These are phyloP conservation scores for Teleiodes luculella DNA, from an alignment of 2,888 invertebrate genomes.

Conservation along the genomic window DNA sequence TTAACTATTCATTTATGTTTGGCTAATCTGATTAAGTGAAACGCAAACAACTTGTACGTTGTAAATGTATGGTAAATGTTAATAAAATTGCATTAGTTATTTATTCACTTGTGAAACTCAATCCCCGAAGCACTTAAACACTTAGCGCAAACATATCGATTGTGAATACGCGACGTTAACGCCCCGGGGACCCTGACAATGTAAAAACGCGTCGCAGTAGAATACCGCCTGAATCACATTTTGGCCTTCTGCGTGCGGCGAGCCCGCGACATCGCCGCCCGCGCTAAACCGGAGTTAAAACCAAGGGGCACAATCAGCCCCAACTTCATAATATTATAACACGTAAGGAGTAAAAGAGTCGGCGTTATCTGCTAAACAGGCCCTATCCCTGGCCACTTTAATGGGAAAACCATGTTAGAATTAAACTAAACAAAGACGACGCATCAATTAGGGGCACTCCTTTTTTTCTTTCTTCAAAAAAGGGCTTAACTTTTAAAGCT, in stretches of 20 bases:
- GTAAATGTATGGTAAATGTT: slow-evolving; percentile 27
- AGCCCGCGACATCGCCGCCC: slow-evolving; percentile 42
- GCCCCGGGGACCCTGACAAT: slow-evolving; percentile 68
- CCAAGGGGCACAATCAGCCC: slow-evolving; percentile 45
- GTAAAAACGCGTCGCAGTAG: slow-evolving; percentile 65
- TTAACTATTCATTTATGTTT: neutral
- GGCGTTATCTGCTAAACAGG: slow-evolving; percentile 69
- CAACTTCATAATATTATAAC: slow-evolving; percentile 73
- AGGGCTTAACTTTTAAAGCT: slow-evolving; percentile 70
- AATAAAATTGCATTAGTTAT: slow-evolving; percentile 62
- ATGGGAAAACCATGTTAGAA: slow-evolving; percentile 80
- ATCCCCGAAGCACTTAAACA: slow-evolving; percentile 75
- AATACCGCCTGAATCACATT: slow-evolving; percentile 61
- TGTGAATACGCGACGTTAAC: slow-evolving; percentile 58
- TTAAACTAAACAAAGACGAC: slow-evolving; percentile 80
- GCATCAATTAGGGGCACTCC: slow-evolving; percentile 76
- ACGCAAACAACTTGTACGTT: neutral
- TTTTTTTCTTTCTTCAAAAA: slow-evolving; percentile 64
- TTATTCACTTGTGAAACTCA: slow-evolving; percentile 67
- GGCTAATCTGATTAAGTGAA: neutral
- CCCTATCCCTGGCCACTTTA: slow-evolving; percentile 77
- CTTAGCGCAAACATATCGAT: slow-evolving; percentile 75
- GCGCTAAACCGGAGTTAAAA: slow-evolving; percentile 67
- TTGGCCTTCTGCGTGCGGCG: slow-evolving; percentile 54
- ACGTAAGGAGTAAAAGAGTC: slow-evolving; percentile 75